Base-by-base conservation (phyloP, 2,113 vertebrate species). In the Ptyas mucosa region DNA sequence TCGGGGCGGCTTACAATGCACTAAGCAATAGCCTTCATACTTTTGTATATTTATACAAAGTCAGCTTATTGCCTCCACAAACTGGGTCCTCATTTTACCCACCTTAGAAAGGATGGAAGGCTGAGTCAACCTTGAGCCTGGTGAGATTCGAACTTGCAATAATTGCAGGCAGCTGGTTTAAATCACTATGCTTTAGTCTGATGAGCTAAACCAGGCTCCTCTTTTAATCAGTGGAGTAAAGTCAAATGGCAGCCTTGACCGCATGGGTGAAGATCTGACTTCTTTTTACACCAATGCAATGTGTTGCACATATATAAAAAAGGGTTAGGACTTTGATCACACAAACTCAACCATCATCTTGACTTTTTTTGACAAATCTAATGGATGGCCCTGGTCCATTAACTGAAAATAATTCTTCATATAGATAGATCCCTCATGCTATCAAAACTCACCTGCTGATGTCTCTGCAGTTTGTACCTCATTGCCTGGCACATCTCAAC, bases 401-500 rank as follows among this genome's bases (percentile, higher is more conserved):
- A 15, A 26, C 51, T 53, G 3, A 52, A 8, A 51, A 43, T 8
- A 92, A 92, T 87, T 24, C 21, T 24, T 51, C 61, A 64, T 52
- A 69, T 14, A 81, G 55, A 12, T 34, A 34, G 54, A 81, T 29
- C 53, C 20, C 34, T 69, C 34, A 86, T 49, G 23, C 9, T 34
- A 3, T 61, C 51, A 34, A 46, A 93, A 89, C 85, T 58, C 81
- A 96, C 91, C 90, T 96, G 94, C 92, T 95, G 96, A 91, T 96
- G 96, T 90, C 69, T 96, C 88, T 94, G 93, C 29, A 96, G 89
- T 91, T 93, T 93, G 55, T 91, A 92, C 88, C 93, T 95, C 92
- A 96, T 92, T 24, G 88, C n/a, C 21, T 96, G 95, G 90, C 95
- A 96, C 23, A 92, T 93, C 94, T 96, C 95, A 94, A 94, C 53